Conservation (phyloP, 2,797 vertebrate species). For the Geotria australis region DNA sequence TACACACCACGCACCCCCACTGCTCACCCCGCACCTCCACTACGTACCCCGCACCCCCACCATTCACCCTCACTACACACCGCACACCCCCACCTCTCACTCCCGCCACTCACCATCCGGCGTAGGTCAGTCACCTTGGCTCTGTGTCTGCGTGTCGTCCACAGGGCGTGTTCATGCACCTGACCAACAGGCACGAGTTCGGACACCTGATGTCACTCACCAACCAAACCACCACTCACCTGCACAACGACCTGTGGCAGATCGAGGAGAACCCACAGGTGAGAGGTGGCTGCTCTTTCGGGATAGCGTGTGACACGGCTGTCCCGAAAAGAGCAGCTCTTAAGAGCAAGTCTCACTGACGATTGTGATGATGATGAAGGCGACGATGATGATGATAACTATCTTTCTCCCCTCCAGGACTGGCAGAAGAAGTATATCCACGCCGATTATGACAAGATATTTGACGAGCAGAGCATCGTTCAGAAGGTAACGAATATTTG, state of each 20-base stretch:
- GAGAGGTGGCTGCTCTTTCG: slow-evolving; percentile 14
- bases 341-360: background rate
- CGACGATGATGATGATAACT: no score
- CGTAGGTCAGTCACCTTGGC: no score
- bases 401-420: slow-evolving; percentile 20
- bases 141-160: background rate
- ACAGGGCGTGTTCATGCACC: slow-evolving; percentile 86
- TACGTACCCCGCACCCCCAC: no score
- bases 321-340: no score
- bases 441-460: slow-evolving; percentile 60
- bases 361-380: no score
- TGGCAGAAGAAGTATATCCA: slow-evolving; percentile 91
- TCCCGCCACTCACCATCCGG: background rate
- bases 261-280: slow-evolving; percentile 95
- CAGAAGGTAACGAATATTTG: background rate
- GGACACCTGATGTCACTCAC: slow-evolving; percentile 75
- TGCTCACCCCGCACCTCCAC: no score
- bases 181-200: slow-evolving; percentile 84
- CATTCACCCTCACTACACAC: slow-evolving; percentile 1
- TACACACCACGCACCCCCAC: no score
- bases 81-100: background rate
- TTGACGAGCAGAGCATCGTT: slow-evolving; percentile 39
- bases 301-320: no score
- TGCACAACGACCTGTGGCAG: slow-evolving; percentile 91
- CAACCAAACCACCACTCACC: slow-evolving; percentile 77